A percentile compares a stretch with the other conserved stretches of the same genome.
Evolutionary conservation across 2,797 vertebrate species (phyloP).

Genomic region (Austrolebias charrua): DNA sequence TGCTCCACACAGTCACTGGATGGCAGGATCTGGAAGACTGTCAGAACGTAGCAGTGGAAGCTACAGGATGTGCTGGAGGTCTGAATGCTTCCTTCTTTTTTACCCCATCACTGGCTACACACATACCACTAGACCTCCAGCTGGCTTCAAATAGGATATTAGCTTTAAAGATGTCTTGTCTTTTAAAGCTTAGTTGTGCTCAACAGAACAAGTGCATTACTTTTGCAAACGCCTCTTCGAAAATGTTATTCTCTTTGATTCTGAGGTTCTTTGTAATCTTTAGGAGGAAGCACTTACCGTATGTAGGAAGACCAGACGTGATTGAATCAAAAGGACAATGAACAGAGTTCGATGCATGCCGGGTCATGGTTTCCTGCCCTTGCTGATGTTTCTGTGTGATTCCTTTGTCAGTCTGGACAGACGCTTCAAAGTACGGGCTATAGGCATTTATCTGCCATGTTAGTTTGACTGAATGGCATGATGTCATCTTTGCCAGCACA

Average conservation of each 20-base stretch:
- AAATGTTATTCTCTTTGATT: slow-evolving; percentile 18
- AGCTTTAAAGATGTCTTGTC: background rate
- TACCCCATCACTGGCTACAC: background rate
- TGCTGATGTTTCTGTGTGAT: background rate
- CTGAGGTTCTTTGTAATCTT: slow-evolving; percentile 19
- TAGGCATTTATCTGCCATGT: slow-evolving; percentile 27
- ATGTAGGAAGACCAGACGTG: background rate
- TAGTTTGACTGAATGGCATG: slow-evolving; percentile 25
- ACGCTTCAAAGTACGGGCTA: slow-evolving; percentile 13
- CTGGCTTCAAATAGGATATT: background rate
- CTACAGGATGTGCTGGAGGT: slow-evolving; percentile 21
- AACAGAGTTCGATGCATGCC: background rate
- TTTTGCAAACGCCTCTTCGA: slow-evolving; percentile 18
- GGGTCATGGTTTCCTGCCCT: slow-evolving; percentile 14
- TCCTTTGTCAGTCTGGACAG: slow-evolving; percentile 20
- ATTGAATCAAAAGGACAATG: slow-evolving; percentile 26
- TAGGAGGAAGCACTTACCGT: slow-evolving; percentile 1
- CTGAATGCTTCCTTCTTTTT: slow-evolving; percentile 4
- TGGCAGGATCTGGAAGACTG: slow-evolving; percentile 47
- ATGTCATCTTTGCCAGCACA: slow-evolving; percentile 18
- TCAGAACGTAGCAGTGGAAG: slow-evolving; percentile 40
- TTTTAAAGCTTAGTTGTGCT: slow-evolving; percentile 14
- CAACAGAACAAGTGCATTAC: slow-evolving; percentile 6
- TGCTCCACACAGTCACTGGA: slow-evolving; percentile 61
- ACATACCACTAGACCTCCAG: background rate